Evolutionary conservation across 1,140 invertebrate species (phyloP).

Genomic region (Homalodisca vitripennis): DNA sequence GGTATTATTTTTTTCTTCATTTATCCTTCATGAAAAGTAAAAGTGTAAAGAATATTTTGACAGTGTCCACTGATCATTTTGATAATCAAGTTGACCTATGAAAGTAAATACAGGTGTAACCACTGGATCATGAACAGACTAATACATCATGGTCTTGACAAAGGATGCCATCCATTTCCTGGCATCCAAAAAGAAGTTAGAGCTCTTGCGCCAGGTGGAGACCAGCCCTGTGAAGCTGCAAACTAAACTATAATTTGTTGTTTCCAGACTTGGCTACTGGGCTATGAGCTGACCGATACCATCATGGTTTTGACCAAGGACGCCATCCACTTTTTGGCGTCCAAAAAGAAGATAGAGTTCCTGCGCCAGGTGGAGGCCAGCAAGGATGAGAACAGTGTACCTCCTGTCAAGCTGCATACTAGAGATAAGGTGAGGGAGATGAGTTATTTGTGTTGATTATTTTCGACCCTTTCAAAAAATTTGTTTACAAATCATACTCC

Average conservation of each 20-base stretch:
- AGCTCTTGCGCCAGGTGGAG: conserved; percentile 93
- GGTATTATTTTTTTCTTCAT: no score
- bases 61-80: no score
- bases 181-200: conserved; percentile 97
- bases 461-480: no score
- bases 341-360: conserved; percentile 98
- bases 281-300: conserved; percentile 95
- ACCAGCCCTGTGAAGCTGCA: conserved; percentile 81
- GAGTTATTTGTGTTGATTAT: no score
- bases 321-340: conserved; percentile 86
- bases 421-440: conserved; percentile 91
- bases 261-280: conserved; percentile 92
- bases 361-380: conserved; percentile 86
- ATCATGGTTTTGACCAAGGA: conserved; percentile 88
- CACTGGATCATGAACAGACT: conserved; percentile 94
- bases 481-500: no score
- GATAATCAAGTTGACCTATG: no score
- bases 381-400: conserved; percentile 81
- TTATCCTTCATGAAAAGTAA: no score
- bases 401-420: conserved; percentile 82
- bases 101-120: conserved; percentile 96
- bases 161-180: conserved; percentile 84
- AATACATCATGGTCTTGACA: conserved; percentile 92
- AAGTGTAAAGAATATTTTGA: no score
- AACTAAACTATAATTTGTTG: no score